Percentiles rank a stretch among this genome's conserved stretches.
Evolutionary conservation across 2,888 invertebrate species (phyloP).

Genomic region (Laspeyria flexula): DNA sequence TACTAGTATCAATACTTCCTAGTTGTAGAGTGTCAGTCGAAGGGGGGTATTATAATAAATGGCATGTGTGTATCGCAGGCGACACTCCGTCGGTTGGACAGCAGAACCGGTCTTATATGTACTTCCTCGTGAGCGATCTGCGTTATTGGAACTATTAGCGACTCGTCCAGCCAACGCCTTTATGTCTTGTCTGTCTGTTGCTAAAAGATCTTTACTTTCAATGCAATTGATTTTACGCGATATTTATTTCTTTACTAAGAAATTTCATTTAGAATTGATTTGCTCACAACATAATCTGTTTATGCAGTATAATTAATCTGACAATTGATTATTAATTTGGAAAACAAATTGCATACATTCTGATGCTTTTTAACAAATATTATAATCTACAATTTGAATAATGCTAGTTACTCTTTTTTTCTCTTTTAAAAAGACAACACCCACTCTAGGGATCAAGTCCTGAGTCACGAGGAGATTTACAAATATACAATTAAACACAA

Average conservation of each 20-base stretch:
- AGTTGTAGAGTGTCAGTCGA: constrained; percentile 63
- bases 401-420: no score
- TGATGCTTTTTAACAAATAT: no score
- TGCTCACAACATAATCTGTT: neutral
- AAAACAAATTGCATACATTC: no score
- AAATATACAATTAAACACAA: no score
- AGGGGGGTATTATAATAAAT: constrained; percentile 74
- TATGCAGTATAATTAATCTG: neutral
- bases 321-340: neutral
- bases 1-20: constrained; percentile 60
- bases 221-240: constrained; percentile 29
- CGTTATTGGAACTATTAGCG: constrained; percentile 71
- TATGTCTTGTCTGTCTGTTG: constrained; percentile 38
- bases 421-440: no score
- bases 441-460: no score
- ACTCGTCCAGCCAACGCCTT: constrained; percentile 44
- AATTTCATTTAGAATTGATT: constrained; percentile 3
- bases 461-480: no score
- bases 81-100: constrained; percentile 60
- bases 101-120: constrained; percentile 70
- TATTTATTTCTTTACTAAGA: constrained; percentile 21
- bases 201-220: constrained; percentile 31
- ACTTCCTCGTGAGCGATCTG: constrained; percentile 74
- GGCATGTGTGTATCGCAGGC: constrained; percentile 66
- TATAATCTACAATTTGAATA: no score